Base-by-base conservation (phyloP, 2,113 vertebrate species). In the Climacteris rufus region DNA sequence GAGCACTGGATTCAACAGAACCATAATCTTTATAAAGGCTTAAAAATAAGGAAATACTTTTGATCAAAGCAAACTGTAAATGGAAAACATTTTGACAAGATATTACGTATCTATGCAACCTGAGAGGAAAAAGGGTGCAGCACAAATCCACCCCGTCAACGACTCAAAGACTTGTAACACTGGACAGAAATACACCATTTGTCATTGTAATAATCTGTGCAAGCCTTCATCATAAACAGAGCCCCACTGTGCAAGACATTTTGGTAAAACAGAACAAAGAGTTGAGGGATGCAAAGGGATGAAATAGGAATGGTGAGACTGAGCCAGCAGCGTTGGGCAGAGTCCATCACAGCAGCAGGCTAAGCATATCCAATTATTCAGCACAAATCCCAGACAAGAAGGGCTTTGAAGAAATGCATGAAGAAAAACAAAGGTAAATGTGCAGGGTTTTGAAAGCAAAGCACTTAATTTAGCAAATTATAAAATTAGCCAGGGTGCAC, bases 281-380 rank as follows among this genome's bases (percentile, higher is more conserved):
- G 0, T 2, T 63, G 61, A 87, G 52, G 90, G 84, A 56, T 82
- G 92, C 74, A 84, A 71, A 82, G 61, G 84, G 74, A 87, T 91
- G 87, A 85, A 91, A 83, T 1, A 35, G 65, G 49, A 87, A 71
- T 1, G 25, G 74, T 10, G 70, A 66, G 60, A 68, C 60, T 20
- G 84, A 81, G 94, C 77, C 90, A 93, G 79, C 75, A 66, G 79
- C 0, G 0, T 14, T 94, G 86, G 86, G 89, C 69, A 81, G 66
- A 83, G 81, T 70, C 84, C 90, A 91, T 75, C 83, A 42, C 65
- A 94, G 91, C 95, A 82, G 78, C 90, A 85, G 84, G 60, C 74
- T 52, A 47, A 72, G 56, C 74, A 57, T 27, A 76, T n/a, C 87
- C 82, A 79, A 33, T 52, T 59, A 80, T 75, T 89, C 80, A 78